Evolutionary conservation across 1,140 invertebrate genomes (phyloP).

Genomic region (Panagrolaimus sp.): DNA sequence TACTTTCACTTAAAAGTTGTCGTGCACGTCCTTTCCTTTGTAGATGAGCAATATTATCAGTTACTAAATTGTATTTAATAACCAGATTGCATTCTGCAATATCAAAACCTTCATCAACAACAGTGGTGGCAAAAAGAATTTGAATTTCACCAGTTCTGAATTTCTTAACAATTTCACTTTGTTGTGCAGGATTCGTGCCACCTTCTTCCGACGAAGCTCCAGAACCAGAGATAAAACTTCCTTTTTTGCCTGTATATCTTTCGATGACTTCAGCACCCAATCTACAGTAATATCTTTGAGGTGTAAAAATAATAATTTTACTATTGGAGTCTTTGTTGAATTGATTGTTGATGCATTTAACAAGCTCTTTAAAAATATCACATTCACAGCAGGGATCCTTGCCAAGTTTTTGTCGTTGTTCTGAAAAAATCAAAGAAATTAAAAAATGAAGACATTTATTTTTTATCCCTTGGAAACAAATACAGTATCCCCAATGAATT

Average conservation of each 20-base stretch:
- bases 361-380: neutral
- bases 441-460: no score
- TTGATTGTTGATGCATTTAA: neutral
- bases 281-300: neutral
- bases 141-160: conserved; percentile 63
- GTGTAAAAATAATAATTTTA: neutral
- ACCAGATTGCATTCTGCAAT: conserved; percentile 59
- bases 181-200: neutral
- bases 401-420: no score
- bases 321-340: neutral
- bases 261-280: neutral
- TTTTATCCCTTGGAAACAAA: neutral
- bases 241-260: neutral
- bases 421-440: no score
- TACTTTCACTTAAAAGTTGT: neutral
- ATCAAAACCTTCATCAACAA: conserved; percentile 60
- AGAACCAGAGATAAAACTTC: neutral
- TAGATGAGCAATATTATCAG: conserved; percentile 59
- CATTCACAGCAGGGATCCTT: neutral
- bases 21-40: conserved; percentile 52
- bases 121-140: conserved; percentile 56
- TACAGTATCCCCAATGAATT: no score
- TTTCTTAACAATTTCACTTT: neutral
- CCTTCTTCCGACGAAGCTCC: neutral
- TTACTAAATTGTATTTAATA: conserved; percentile 58